These are phyloP conservation scores for Drosophila flavopinicola DNA, from an alignment of 2,888 invertebrate genomes.

Conservation along the genomic window DNA sequence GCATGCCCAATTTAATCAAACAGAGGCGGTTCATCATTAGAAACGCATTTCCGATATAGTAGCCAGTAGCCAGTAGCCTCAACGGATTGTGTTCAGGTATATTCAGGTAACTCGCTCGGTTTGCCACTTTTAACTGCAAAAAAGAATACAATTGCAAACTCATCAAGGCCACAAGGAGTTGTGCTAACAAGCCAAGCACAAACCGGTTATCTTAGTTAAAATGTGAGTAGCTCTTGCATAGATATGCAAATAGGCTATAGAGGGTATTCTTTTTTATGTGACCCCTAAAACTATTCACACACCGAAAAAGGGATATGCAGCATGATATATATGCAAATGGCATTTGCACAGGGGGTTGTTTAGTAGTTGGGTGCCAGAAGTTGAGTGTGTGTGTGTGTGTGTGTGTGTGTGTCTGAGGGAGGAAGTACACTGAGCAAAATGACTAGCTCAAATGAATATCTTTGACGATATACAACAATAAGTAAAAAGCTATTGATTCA, in stretches of 20 bases:
- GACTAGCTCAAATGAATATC: too few species aligned
- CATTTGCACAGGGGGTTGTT: conserved; percentile 40
- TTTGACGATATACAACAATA: too few species aligned
- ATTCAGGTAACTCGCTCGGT: conserved; percentile 6
- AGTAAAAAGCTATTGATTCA: too few species aligned
- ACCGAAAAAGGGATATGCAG: conserved; percentile 68
- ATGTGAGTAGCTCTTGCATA: conserved; percentile 34
- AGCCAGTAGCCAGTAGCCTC: conserved; percentile 5
- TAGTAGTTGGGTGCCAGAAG: conserved; percentile 47
- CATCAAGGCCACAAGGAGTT: conserved; percentile 38
- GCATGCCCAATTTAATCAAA: conserved; percentile 58
- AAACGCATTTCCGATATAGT: conserved; percentile 46
- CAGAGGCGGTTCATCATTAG: conserved; percentile 46
- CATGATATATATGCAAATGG: conserved; percentile 76
- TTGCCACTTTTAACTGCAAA: conserved; percentile 2
- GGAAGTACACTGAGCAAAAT: conserved; percentile 1
- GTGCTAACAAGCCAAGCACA: conserved; percentile 48
- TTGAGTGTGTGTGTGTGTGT: background rate
- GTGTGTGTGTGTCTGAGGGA: background rate
- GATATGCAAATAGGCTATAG: conserved; percentile 51
- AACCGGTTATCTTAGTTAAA: conserved; percentile 52
- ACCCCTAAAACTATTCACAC: conserved; percentile 56
- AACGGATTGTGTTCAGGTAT: conserved; percentile 14
- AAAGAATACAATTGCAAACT: conserved; percentile 44
- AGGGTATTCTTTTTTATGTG: conserved; percentile 45